Base-by-base conservation (phyloP, 2,113 vertebrate species). In the Spea bombifrons region DNA sequence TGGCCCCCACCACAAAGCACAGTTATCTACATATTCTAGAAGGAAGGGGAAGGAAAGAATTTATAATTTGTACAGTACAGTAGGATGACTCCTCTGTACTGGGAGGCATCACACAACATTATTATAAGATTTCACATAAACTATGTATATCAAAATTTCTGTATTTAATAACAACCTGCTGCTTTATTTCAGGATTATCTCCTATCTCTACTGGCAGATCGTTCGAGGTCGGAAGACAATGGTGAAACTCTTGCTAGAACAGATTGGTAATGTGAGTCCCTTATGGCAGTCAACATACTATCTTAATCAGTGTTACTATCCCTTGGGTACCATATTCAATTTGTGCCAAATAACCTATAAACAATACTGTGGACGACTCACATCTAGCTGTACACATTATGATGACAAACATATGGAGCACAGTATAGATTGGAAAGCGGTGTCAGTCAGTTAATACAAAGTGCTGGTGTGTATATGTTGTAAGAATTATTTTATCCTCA, bases 141-240 rank as follows among this genome's bases (percentile, higher is more conserved):
- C 30, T 44, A 5, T 13, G 43, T 8, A 8, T n/a, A 49, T 46
- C 13, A 8, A 3, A 15, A 69, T 8, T 10, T 49, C 48, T 48
- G 13, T 9, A 5, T 48, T 13, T 48, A 68, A 6, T 66, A 46
- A 66, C 7, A 12, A 8, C 8, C 61, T 50, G 17, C 30, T 73
- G 44, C 70, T 57, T 44, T 83, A 68, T 57, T 90, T 73, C 82
- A 99, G 97, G 66, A 85, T 95, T 75, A 69, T 95, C 80, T 91
- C 89, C 66, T 96, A 96, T 77, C 81, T 98, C 81, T 93, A 95
- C 86, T 95, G 91, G 93, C 87, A 98, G 90, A 88, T 99, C 82
- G 89, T 88, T 83, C 84, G 90, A 79, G 96, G 93, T 78, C 94
- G 94, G 83, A 96, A 90, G 87, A 84, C 89, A 44, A 91, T 92